A percentile compares a stretch with the other conserved stretches of the same genome.
These are phyloP conservation scores for Metacarcinus magister DNA, from an alignment of 2,888 invertebrate genomes.

Conservation along the genomic window DNA sequence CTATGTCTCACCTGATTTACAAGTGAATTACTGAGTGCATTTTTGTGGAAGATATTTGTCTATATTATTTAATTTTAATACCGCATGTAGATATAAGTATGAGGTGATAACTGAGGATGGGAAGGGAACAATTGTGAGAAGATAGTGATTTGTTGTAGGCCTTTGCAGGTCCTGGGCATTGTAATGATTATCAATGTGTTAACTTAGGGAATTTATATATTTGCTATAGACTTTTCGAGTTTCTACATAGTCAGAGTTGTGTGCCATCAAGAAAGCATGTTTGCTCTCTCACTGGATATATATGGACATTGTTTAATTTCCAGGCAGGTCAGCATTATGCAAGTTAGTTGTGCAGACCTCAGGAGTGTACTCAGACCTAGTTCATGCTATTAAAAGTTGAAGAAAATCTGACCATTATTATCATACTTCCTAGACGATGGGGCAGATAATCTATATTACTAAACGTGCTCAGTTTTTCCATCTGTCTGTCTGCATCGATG, in stretches of 20 bases:
- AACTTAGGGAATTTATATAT: neutral
- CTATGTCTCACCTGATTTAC: neutral
- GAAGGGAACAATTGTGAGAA: neutral
- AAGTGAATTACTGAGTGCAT: neutral
- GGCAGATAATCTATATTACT: neutral
- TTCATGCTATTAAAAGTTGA: neutral
- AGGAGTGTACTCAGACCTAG: neutral
- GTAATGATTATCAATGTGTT: neutral
- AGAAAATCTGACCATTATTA: neutral
- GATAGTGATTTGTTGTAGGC: neutral
- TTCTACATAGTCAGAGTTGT: constrained; percentile 1
- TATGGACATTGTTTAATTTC: neutral
- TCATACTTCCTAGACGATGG: neutral
- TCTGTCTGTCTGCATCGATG: too few relatives aligned
- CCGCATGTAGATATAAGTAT: neutral
- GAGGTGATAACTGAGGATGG: neutral
- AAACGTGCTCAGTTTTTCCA: too few relatives aligned
- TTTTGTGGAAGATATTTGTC: neutral
- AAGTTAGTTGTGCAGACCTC: constrained; percentile 37
- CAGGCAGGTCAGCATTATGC: constrained; percentile 18
- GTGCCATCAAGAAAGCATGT: neutral
- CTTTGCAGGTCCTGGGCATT: neutral
- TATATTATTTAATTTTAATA: neutral
- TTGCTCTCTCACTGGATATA: neutral
- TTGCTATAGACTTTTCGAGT: constrained; percentile 22